Evolutionary conservation across 2,888 invertebrate genomes (phyloP).

Genomic region (Tortricodes alternella): DNA sequence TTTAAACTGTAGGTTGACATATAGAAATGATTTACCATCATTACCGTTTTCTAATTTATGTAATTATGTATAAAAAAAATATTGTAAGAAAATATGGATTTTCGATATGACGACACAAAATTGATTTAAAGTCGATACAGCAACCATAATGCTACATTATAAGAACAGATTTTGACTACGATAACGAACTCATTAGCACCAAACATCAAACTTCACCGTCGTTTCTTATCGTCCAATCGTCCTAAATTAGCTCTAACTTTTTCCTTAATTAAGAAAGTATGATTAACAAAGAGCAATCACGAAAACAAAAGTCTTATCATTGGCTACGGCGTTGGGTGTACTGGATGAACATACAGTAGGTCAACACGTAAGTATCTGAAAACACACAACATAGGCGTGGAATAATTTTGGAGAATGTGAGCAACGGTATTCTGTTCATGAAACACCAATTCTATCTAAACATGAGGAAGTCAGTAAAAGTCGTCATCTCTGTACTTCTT

Average conservation of each 20-base stretch:
- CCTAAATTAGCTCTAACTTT: slow-evolving; percentile 71
- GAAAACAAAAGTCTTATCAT: slow-evolving; percentile 79
- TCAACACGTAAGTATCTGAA: no score
- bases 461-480: no score
- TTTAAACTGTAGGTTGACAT: background rate
- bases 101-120: background rate
- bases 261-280: slow-evolving; percentile 80
- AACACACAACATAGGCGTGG: background rate
- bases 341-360: slow-evolving; percentile 14
- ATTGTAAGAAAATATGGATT: no score
- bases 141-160: slow-evolving; percentile 7
- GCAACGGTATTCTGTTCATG: no score
- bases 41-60: no score
- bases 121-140: slow-evolving; percentile 7
- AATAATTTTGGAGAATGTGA: background rate
- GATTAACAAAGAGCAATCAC: slow-evolving; percentile 80
- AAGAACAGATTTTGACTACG: slow-evolving; percentile 31
- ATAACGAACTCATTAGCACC: slow-evolving; percentile 65
- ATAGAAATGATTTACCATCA: background rate
- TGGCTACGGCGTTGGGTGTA: slow-evolving; percentile 42
- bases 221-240: slow-evolving; percentile 67
- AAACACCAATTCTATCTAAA: no score
- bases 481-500: no score
- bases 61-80: no score
- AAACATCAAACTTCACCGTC: slow-evolving; percentile 35